phyloP scores from a whole-genome alignment of 2,888 invertebrate genomes.

The Apodemia zela region DNA sequence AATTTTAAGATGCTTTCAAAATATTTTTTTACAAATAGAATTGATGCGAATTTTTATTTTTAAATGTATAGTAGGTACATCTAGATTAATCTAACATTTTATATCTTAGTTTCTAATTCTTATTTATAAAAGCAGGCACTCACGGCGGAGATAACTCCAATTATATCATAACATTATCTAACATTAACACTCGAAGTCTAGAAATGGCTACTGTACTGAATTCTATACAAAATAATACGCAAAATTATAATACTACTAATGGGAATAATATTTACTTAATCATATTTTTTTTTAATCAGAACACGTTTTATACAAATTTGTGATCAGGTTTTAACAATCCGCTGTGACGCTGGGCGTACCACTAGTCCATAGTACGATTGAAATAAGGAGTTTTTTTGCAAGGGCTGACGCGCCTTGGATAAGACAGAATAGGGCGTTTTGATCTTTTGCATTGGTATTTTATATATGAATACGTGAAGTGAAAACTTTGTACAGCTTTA shows the following conservation, averaged over 20 bases:
- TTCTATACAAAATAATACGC: conserved; percentile 25
- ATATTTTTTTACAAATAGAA: too few species aligned
- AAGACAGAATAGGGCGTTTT: too few species aligned
- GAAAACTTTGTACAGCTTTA: too few species aligned
- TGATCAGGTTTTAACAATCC: conserved; percentile 9
- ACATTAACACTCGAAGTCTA: conserved; percentile 20
- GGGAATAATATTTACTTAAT: conserved; percentile 1
- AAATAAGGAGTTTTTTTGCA: too few species aligned
- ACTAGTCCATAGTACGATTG: background rate
- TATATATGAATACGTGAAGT: too few species aligned
- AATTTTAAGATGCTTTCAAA: too few species aligned
- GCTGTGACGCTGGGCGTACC: background rate
- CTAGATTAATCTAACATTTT: background rate
- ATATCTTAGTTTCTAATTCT: conserved; percentile 16
- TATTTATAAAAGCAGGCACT: conserved; percentile 59
- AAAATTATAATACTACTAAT: conserved; percentile 16
- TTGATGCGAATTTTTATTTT: too few species aligned
- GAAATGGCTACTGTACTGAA: conserved; percentile 25
- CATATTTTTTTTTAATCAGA: background rate
- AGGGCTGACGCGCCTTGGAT: too few species aligned
- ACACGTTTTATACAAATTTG: background rate
- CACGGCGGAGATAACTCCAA: conserved; percentile 41
- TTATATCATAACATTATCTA: conserved; percentile 10
- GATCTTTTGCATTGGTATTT: too few species aligned
- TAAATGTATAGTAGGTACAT: background rate